Conservation (phyloP, 92 coral and sea anemone genomes). For the Meandrina meandrites region DNA sequence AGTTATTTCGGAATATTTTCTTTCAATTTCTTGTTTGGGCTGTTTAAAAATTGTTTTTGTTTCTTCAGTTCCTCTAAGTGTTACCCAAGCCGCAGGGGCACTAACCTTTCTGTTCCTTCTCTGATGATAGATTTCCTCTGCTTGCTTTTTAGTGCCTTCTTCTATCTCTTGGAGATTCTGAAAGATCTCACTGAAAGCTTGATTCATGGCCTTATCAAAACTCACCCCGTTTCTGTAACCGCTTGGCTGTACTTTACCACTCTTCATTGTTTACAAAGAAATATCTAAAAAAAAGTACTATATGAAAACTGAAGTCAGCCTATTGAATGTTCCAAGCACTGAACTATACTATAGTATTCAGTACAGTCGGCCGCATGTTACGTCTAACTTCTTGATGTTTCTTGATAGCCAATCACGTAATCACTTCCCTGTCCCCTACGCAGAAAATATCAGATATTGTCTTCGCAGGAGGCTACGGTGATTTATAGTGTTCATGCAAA, state of each 20-base stretch:
- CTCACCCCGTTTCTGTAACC: background rate
- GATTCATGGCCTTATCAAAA: slow-evolving; percentile 36
- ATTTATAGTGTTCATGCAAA: background rate
- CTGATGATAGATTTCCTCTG: background rate
- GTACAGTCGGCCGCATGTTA: too few species aligned
- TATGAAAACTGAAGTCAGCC: background rate
- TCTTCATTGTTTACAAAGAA: background rate
- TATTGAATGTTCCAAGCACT: too few species aligned
- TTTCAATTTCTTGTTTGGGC: background rate
- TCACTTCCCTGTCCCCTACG: background rate
- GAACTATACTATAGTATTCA: too few species aligned
- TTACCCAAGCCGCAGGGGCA: background rate
- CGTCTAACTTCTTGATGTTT: background rate
- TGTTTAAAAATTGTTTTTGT: background rate
- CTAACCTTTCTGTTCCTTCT: slow-evolving; percentile 5
- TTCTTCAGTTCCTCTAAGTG: background rate
- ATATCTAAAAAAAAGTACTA: background rate
- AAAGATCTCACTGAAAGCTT: slow-evolving; percentile 28
- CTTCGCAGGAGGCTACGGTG: background rate
- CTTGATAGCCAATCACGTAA: background rate
- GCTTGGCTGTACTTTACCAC: background rate
- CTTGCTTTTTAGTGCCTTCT: background rate
- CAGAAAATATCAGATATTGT: background rate
- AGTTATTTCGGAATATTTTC: background rate
- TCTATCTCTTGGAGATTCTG: slow-evolving; percentile 29